Evolutionary conservation across 2,888 invertebrate species (phyloP), one percentile per base, ranked within the genome.

Genomic region (Andrena dorsata): DNA sequence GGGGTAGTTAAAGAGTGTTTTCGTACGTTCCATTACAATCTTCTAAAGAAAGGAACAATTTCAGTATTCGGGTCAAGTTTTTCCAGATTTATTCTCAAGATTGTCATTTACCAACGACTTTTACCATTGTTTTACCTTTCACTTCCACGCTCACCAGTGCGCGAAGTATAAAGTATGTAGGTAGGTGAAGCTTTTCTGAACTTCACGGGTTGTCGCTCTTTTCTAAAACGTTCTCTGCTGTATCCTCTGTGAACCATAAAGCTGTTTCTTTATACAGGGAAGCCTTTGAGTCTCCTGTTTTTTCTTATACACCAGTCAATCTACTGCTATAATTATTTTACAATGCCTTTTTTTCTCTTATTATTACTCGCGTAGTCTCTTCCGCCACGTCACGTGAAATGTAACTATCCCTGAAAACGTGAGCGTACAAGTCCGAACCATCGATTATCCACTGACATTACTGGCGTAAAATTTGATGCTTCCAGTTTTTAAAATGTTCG

Each of bases 361-460:
- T 41, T 8, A 10, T 10, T 56, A 10, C 13, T 3, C 13, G 10
- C 41, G 41, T 8, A 23, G n/a, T 20, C 64, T 16, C 26, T 8
- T 3, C 23, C 16, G 35, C n/a, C n/a, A 35, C 28, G 41, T 41
- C 41, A 13, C 13, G 41, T 41, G 73, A 73, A 73, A 73, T 28
- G 23, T 35, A 20, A 32, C 7, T 70, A 35, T 60, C 60, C 53
- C 51, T 26, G 61, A 56, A 75, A 76, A 69, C 53, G 68, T 69
- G 68, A 71, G 60, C 68, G 35, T 30, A 35, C 32, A 10, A 26
- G 26, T 7, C 8, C n/a, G 28, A 20, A 1, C 53, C 20, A 81
- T 80, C 73, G 80, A 81, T 81, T 56, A 35, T 30, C 1, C 56
- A 20, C 69, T n/a, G 41, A 13, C 41, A n/a, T 58, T n/a, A n/a